Base-by-base conservation (phyloP, 2,113 vertebrate genomes). In the Lampris incognitus region DNA sequence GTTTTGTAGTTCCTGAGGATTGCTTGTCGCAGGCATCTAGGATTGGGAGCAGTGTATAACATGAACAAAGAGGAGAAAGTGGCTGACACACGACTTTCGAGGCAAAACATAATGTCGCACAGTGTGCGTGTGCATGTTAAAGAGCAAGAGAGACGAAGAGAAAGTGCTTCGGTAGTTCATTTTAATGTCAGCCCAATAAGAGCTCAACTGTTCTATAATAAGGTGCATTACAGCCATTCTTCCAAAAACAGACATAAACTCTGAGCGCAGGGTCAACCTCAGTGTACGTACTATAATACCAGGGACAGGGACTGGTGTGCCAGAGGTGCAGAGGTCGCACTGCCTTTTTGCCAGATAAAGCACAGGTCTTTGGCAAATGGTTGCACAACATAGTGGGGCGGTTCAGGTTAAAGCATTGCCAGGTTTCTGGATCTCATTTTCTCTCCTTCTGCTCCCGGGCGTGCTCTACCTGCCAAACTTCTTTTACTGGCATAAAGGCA, bases 21-120 rank as follows among this genome's bases (percentile, higher is more conserved):
- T 86, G 84, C 65, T 88, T 86, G 72, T 94, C 93, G 88, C 78
- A 87, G 84, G 93, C 93, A 93, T 96, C 97, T 99, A 87, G 44
- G 62, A 62, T 81, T 81, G 86, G 48, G 92, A 86, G 90, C 52
- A 63, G 79, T 24, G 58, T 85, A 79, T 74, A 38, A 81, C 55
- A 63, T 10, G 38, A 70, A 0, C 10, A 38, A 24, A 40, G 5
- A 9, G 49, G 39, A 42, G 44, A 74, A 68, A 84, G 6, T 52
- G 37, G 38, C 42, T 37, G 37, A 0, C 5, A 71, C 41, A 48
- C 10, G 71, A 61, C 54, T 52, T 41, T 7, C 62, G n/a, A 11
- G 71, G 38, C 55, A 78, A 66, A 51, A 52, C 48, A 56, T 50
- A 37, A 54, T 54, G 54, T 42, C 51, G 59, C 6, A 1, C n/a